phyloP scores from a whole-genome alignment of 2,113 vertebrate genomes.

The Melospiza melodia region DNA sequence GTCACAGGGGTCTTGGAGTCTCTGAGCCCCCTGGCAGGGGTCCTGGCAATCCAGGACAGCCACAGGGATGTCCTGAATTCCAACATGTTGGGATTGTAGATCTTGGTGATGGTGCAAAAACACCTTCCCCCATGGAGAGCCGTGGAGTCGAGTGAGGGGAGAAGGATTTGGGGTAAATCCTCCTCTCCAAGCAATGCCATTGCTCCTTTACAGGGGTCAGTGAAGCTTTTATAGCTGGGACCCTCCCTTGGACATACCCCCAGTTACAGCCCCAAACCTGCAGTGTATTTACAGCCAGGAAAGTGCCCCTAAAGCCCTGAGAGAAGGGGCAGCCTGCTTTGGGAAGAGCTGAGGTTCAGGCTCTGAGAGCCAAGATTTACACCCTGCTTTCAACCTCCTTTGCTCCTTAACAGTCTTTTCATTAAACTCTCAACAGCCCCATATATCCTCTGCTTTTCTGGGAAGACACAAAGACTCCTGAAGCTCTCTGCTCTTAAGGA shows the following conservation, averaged over 20 bases:
- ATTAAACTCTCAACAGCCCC: background rate
- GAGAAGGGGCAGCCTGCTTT: background rate
- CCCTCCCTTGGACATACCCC: background rate
- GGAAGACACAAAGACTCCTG: background rate
- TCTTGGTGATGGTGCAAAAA: background rate
- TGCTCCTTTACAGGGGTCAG: background rate
- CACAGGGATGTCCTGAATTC: too few species aligned
- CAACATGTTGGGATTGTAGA: rapidly evolving
- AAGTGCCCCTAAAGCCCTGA: background rate
- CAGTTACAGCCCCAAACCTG: background rate
- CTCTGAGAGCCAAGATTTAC: background rate
- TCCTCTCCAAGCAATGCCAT: background rate
- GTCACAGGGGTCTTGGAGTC: too few species aligned
- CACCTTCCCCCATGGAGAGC: background rate
- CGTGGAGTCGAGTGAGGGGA: background rate
- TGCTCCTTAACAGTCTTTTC: background rate
- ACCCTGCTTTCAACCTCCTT: background rate
- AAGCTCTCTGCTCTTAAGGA: background rate
- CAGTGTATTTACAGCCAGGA: background rate
- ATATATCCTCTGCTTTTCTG: background rate
- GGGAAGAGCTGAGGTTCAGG: background rate
- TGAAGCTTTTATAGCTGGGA: background rate
- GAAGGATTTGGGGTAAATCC: background rate
- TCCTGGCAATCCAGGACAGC: too few species aligned
- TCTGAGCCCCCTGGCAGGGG: too few species aligned